Evolutionary conservation across 1,140 invertebrate genomes (phyloP), one percentile per base, ranked within the genome.

Genomic region (Cydia fagiglandana): DNA sequence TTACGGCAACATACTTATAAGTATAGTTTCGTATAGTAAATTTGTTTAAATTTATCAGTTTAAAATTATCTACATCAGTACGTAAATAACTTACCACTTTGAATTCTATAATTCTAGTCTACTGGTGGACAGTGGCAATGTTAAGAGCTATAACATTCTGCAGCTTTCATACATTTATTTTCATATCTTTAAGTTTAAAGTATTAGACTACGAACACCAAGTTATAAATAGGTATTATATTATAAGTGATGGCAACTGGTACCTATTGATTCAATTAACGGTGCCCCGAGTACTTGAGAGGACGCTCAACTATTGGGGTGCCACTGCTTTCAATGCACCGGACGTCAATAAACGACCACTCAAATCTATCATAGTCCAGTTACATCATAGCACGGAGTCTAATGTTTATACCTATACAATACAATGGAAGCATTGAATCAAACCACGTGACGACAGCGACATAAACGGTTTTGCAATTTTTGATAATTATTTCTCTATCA

Each of bases 281-380:
- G 56, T 61, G 20, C 24, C 17, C 56, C 56, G 56, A 61, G 56
- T 61, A 61, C 56, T 61, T 61, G 56, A 61, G 20, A 61, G 56
- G 56, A 61, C 56, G 56, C 56, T 61, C 56, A 61, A 61, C 56
- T 61, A 61, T 61, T 61, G 17, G 20, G 56, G 56, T 61, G 20
- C 53, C 53, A 56, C 15, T 56, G 53, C 17, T 61, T 61, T 24
- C 20, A 61, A 61, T 61, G 56, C 56, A 61, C 56, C 56, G 20
- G 56, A 61, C 20, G 56, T 61, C 56, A 61, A 61, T 61, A 61
- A 61, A 61, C 20, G 17, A 4, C 56, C 56, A 61, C 56, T 61
- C 56, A 24, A 61, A 61, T 61, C 56, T 61, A 61, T 61, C 56
- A 61, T 61, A 61, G 56, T 56, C 53, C 53, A 9, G n/a, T 61